Evolutionary conservation across 1,140 invertebrate species (phyloP).

Genomic region (Archivesica marissinica): DNA sequence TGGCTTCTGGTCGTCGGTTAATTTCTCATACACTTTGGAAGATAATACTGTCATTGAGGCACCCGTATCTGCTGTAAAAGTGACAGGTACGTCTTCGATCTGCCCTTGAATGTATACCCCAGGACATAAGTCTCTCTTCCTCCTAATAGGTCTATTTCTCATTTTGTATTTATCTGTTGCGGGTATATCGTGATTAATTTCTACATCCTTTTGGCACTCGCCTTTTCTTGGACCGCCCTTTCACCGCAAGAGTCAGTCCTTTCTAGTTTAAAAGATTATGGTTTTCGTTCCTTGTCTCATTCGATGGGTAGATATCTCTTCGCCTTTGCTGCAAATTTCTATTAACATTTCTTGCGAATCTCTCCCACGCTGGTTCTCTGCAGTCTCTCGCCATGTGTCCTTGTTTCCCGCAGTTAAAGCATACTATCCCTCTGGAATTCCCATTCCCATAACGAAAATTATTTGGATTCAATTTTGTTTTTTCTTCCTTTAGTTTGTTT

Average conservation of each 20-base stretch:
- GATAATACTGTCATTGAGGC: not conserved
- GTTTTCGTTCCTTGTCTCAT: not conserved
- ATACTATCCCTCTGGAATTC: not conserved
- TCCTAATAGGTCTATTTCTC: not conserved
- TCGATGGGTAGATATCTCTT: not conserved
- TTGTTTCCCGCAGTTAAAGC: not conserved
- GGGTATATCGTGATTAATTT: not conserved
- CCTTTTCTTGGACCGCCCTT: not conserved
- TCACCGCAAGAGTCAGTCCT: not conserved
- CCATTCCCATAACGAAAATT: not conserved
- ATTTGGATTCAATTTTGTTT: not conserved
- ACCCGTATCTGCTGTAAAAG: slow-evolving; percentile 15
- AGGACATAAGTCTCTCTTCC: not conserved
- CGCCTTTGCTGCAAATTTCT: not conserved
- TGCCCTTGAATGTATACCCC: not conserved
- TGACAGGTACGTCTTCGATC: not conserved
- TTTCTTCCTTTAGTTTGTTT: not conserved
- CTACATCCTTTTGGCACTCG: not conserved
- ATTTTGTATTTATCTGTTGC: not conserved
- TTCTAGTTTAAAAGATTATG: not conserved
- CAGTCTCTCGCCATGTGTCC: not conserved
- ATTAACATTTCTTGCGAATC: no score
- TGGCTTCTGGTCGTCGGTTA: not conserved
- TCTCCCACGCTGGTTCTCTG: not conserved
- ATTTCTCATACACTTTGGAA: not conserved